Evolutionary conservation across 2,888 invertebrate genomes (phyloP).

Genomic region (Drosophila neonasuta): DNA sequence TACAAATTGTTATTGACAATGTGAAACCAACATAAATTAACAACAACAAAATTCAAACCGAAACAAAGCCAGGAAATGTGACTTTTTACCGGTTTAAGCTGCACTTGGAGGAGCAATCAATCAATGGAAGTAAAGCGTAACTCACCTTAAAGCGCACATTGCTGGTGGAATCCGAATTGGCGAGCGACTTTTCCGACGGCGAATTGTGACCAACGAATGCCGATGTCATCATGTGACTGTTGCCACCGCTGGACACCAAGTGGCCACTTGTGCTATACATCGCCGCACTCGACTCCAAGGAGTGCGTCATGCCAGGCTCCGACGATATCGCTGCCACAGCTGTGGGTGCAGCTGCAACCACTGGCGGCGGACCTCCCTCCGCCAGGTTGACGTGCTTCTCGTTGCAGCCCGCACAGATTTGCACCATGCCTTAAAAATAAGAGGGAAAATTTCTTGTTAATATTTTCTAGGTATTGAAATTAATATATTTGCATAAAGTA

Average conservation of each 20-base stretch:
- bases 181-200: constrained; percentile 81
- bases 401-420: constrained; percentile 93
- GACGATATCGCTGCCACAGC: constrained; percentile 32
- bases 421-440: constrained; percentile 86
- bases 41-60: neutral
- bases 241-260: constrained; percentile 18
- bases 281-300: constrained; percentile 56
- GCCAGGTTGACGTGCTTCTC: constrained; percentile 85
- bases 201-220: constrained; percentile 77
- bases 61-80: constrained; percentile 2
- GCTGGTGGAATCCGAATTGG: constrained; percentile 81
- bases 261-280: constrained; percentile 62
- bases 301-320: constrained; percentile 43
- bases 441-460: no score
- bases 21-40: constrained; percentile 8
- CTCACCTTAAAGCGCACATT: constrained; percentile 82
- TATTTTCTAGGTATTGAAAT: no score
- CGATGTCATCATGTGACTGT: constrained; percentile 31
- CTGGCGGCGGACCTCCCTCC: constrained; percentile 80
- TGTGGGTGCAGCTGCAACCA: constrained; percentile 50
- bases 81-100: constrained; percentile 5
- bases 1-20: constrained; percentile 61
- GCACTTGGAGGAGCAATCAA: constrained; percentile 1
- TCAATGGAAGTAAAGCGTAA: neutral
- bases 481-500: neutral